Evolutionary conservation across 2,113 vertebrate species (phyloP), one percentile per base, ranked within the genome.

Genomic region (Madoqua kirkii): DNA sequence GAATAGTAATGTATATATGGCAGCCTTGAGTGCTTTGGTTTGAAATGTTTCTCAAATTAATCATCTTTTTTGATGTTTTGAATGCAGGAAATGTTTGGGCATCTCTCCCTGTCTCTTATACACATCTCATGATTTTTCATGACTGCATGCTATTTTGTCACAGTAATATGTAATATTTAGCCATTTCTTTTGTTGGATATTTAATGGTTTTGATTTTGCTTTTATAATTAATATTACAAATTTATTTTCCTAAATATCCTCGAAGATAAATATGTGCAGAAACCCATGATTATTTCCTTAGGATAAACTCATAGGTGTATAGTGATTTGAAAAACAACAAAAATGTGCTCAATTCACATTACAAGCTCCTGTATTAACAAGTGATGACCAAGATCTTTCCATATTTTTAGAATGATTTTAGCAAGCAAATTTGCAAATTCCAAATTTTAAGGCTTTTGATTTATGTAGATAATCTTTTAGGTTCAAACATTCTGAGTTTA

Each of bases 121-220:
- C n/a, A n/a, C n/a, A n/a, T n/a, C n/a, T n/a, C n/a, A n/a, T 83
- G 13, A 43, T 55, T 96, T 95, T 92, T 94, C 93, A 84, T 95
- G 52, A 13, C 12, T 92, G 16, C 1, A 5, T 59, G 52, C 3
- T 87, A 21, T 88, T 57, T 45, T 48, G 45, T 91, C 25, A 84
- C n/a, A 83, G 33, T 86, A 9, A 29, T n/a, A 50, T 64, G 23
- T 82, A 79, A 50, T 93, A 87, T 52, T 36, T 74, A 87, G 67
- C 43, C 19, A 67, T 76, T 96, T 84, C 25, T 45, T 40, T 55
- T 91, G 1, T 36, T 90, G 14, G 7, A 50, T 76, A 84, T 62
- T 97, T 67, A 54, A 3, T 29, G 33, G 3, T 25, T 85, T 50
- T 85, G 7, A 52, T 59, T 95, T 96, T 88, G 3, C 5, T 48